Evolutionary conservation across 2,888 invertebrate species (phyloP).

Genomic region (Hydrotaea diabolus): DNA sequence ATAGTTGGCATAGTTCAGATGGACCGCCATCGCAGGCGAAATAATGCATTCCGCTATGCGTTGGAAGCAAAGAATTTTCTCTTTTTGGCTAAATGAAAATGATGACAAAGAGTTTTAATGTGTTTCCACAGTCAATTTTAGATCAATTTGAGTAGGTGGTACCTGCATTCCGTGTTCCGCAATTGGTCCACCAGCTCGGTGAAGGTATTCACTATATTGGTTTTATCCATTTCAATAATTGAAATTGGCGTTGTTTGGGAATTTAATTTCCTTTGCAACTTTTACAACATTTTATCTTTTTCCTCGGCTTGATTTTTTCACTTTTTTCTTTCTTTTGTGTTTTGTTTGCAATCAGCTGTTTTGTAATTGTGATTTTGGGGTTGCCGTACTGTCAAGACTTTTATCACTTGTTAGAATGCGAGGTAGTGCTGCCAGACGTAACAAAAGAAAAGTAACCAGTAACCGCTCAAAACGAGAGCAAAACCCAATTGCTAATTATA

Average conservation of each 20-base stretch:
- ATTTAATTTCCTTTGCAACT: constrained; percentile 34
- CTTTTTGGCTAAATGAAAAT: constrained; percentile 84
- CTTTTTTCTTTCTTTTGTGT: constrained; percentile 59
- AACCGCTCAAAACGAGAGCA: no score
- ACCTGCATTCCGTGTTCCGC: constrained; percentile 81
- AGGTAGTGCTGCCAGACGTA: no score
- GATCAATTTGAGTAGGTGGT: background rate
- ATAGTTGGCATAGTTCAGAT: constrained; percentile 84
- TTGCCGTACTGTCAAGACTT: background rate
- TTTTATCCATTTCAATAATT: constrained; percentile 68
- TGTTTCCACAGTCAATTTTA: background rate
- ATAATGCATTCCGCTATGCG: constrained; percentile 87
- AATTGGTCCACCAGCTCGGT: constrained; percentile 78
- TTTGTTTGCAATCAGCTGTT: constrained; percentile 65
- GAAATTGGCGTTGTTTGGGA: background rate
- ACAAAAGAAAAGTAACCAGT: no score
- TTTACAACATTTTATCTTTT: constrained; percentile 42
- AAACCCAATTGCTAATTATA: no score
- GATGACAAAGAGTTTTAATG: background rate
- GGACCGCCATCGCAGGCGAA: constrained; percentile 78
- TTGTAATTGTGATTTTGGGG: background rate
- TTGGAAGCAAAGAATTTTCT: constrained; percentile 87
- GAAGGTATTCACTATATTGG: constrained; percentile 74
- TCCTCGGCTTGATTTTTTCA: constrained; percentile 50
- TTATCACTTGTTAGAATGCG: no score